A percentile compares a stretch with the other conserved stretches of the same genome.
Evolutionary conservation across 2,113 vertebrate species (phyloP).

Genomic region (Eulacestoma nigropectus): DNA sequence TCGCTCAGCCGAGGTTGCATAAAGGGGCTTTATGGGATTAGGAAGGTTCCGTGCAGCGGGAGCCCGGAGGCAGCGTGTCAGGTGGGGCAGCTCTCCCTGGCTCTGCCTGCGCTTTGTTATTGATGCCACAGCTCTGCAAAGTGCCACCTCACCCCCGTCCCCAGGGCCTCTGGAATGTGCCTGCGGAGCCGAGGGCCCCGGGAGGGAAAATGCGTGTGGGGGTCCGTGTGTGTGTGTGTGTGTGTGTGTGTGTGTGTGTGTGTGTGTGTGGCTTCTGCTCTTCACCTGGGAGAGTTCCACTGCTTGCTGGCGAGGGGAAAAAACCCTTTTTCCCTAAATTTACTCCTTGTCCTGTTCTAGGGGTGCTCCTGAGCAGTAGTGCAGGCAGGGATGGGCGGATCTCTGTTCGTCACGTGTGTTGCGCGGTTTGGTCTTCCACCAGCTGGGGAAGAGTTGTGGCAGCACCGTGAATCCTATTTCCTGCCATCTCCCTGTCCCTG

Average conservation of each 20-base stretch:
- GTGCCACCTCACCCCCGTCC: neutral
- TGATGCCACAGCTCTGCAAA: neutral
- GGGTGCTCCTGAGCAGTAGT: neutral
- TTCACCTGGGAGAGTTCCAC: neutral
- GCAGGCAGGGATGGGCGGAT: fast-evolving
- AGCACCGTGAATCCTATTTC: neutral
- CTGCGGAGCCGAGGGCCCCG: neutral
- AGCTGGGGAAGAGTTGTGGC: neutral
- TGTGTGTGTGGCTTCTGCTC: neutral
- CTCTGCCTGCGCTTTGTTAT: neutral
- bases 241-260: too few species aligned
- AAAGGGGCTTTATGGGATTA: conserved; percentile 64
- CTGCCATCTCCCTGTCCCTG: too few species aligned
- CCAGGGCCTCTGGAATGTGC: neutral
- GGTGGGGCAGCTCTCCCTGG: conserved; percentile 5
- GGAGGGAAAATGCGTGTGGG: fast-evolving
- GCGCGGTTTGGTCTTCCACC: neutral
- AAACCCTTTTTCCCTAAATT: neutral
- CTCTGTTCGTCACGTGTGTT: fast-evolving
- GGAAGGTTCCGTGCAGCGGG: neutral
- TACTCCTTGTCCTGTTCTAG: neutral
- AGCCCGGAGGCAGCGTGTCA: neutral
- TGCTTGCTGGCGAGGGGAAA: neutral
- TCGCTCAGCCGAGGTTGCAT: conserved; percentile 15
- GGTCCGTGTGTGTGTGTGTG: fast-evolving